A percentile compares a stretch with the other conserved stretches of the same genome.
Evolutionary conservation across 1,140 invertebrate genomes (phyloP).

Genomic region (Pogonomyrmex californicus): DNA sequence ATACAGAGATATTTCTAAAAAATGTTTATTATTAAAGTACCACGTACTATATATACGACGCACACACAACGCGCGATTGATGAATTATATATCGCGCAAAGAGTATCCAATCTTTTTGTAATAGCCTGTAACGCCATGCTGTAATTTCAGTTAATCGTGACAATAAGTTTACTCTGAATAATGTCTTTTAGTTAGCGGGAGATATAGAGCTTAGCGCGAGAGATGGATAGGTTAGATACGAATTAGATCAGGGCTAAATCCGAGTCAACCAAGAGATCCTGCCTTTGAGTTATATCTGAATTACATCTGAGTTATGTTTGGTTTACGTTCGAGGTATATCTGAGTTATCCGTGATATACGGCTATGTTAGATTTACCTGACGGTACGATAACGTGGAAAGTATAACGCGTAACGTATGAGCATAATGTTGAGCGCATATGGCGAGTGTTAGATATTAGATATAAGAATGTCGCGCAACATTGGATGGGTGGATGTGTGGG

Average conservation of each 20-base stretch:
- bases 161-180: constrained; percentile 45
- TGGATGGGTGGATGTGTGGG: too few species aligned
- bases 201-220: constrained; percentile 28
- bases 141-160: constrained; percentile 46
- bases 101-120: not conserved
- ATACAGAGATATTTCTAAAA: not conserved
- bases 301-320: constrained; percentile 58
- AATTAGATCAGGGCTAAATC: constrained; percentile 50
- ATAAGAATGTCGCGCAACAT: not conserved
- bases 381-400: constrained; percentile 27
- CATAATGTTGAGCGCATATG: not conserved
- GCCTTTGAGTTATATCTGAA: constrained; percentile 56
- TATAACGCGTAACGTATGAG: constrained; percentile 27
- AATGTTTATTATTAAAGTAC: not conserved
- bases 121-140: not conserved
- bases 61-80: not conserved
- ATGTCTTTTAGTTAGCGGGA: constrained; percentile 15
- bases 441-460: not conserved
- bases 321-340: constrained; percentile 48
- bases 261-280: constrained; percentile 13
- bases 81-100: not conserved
- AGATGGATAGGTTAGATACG: constrained; percentile 35
- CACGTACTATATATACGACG: too few species aligned
- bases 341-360: constrained; percentile 36
- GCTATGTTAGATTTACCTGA: constrained; percentile 22